Evolutionary conservation across 2,113 vertebrate genomes (phyloP), one percentile per base, ranked within the genome.

Genomic region (Callionymus lyra): DNA sequence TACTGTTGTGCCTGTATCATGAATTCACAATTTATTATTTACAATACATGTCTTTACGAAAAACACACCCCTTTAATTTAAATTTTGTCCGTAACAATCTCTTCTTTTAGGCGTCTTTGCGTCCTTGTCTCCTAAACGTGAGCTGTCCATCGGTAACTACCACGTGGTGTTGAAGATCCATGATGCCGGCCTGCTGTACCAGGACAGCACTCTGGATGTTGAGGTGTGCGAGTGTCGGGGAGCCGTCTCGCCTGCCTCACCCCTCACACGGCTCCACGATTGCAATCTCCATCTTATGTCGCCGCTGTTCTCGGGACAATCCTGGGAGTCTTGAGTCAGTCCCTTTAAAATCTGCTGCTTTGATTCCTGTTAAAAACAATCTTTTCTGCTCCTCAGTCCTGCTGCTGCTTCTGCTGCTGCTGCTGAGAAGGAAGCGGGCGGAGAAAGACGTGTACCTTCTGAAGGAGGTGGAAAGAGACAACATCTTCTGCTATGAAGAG

Each of bases 181-280:
- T 27, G 74, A 82, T 21, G 53, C 10, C 5, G 44, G 36, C n/a
- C 21, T 38, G 44, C 51, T 69, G 1, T 50, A 38, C 44, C 70
- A 63, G 34, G 59, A 76, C 58, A 76, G 52, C 35, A 59, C 65
- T 2, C 12, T 79, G 14, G 9, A 31, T 1, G 56, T 61, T 10
- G 60, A 77, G 31, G 63, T 79, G 55, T 79, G 74, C 35, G 55
- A 68, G 3, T 82, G 79, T 40, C 37, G 59, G 34, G 76, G 68
- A 1, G 44, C 31, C 2, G 52, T 58, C 2, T 37, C 4, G 21
- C 17, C 47, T 77, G 76, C 50, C 57, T 50, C 17, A 41, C 53
- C n/a, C 34, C 61, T 3, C 47, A 1, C 2, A 13, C 36, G 15
- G 58, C 10, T 1, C 50, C 55, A 19, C 59, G 1, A 2, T 1